These are phyloP conservation scores for Podarcis cretensis DNA, from an alignment of 2,113 vertebrate genomes.

Conservation along the genomic window DNA sequence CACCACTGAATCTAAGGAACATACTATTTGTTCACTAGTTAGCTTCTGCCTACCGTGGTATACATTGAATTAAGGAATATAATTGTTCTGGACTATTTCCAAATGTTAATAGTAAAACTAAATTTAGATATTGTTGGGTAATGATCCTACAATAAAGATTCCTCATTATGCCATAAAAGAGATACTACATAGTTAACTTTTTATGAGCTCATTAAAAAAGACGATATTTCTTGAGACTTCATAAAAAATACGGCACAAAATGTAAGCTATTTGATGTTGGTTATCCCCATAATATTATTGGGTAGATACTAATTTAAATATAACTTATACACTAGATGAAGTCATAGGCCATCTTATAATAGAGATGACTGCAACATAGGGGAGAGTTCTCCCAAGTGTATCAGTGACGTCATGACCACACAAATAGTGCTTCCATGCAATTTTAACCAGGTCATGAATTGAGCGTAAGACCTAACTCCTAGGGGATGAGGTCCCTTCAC, in stretches of 20 bases:
- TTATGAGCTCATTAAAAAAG: conserved; percentile 56
- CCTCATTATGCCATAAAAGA: conserved; percentile 43
- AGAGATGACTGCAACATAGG: background rate
- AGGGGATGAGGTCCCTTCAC: background rate
- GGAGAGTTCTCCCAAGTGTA: background rate
- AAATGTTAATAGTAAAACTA: conserved; percentile 44
- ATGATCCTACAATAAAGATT: conserved; percentile 47
- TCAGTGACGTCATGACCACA: too few species aligned
- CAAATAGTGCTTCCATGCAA: background rate
- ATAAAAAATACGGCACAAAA: conserved; percentile 45
- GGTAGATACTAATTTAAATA: background rate
- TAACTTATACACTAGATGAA: background rate
- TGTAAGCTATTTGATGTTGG: conserved; percentile 35
- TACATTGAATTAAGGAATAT: conserved; percentile 9
- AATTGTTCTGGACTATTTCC: conserved; percentile 45
- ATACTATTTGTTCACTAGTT: background rate
- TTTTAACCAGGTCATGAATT: background rate
- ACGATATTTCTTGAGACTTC: conserved; percentile 40
- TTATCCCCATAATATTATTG: conserved; percentile 26
- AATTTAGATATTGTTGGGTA: conserved; percentile 46
- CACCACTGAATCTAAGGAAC: background rate
- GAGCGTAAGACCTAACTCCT: too few species aligned
- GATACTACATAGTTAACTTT: conserved; percentile 49
- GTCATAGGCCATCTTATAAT: background rate
- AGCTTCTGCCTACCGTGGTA: background rate